A percentile compares a stretch with the other conserved stretches of the same genome.
These are phyloP conservation scores for Rhineura floridana DNA, from an alignment of 2,113 vertebrate species.

Conservation along the genomic window DNA sequence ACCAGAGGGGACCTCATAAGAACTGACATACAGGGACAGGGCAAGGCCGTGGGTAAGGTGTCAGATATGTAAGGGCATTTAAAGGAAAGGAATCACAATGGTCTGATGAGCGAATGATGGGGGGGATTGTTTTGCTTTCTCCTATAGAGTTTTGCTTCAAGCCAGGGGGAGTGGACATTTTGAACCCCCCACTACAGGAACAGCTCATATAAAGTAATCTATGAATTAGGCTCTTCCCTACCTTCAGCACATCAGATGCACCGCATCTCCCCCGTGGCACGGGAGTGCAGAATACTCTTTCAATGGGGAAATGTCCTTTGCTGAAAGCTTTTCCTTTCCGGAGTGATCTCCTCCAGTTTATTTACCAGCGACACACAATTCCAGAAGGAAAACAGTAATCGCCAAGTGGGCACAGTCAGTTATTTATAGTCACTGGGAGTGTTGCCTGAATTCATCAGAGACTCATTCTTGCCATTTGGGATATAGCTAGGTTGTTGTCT, in stretches of 20 bases:
- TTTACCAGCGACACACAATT: background rate
- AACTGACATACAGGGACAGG: no score
- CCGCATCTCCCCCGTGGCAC: background rate
- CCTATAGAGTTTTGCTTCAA: background rate
- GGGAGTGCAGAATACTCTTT: accelerated
- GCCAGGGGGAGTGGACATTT: background rate
- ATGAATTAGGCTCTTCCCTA: background rate
- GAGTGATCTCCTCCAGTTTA: background rate
- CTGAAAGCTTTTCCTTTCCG: accelerated
- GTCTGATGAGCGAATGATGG: background rate
- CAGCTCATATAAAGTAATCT: background rate
- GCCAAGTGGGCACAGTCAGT: accelerated
- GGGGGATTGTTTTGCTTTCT: background rate
- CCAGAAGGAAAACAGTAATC: background rate
- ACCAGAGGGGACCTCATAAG: no score
- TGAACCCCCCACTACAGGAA: background rate
- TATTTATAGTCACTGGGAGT: conserved; percentile 2
- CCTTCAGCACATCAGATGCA: background rate
- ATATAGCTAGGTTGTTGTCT: accelerated
- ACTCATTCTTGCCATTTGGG: background rate
- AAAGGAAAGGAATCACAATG: background rate
- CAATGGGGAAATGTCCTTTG: background rate
- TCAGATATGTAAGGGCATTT: background rate
- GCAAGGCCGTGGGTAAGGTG: background rate
- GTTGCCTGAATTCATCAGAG: background rate